Evolutionary conservation across 2,113 vertebrate genomes (phyloP), one percentile per base, ranked within the genome.

Genomic region (Periophthalmodon schlosseri): DNA sequence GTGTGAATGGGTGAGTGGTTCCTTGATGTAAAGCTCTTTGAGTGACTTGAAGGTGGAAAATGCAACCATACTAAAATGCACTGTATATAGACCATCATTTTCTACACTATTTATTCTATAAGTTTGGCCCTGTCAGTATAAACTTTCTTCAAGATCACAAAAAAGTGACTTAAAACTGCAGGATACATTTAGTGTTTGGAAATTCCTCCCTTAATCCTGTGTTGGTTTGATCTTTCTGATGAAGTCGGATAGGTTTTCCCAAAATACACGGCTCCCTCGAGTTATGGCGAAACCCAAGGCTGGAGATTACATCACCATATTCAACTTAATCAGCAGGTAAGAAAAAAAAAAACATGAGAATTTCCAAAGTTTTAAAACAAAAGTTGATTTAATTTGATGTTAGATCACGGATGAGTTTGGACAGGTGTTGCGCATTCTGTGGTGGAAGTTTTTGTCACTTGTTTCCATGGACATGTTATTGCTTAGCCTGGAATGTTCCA

Each of bases 241-340:
- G 64, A 61, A 70, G 72, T 71, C 66, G 66, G 71, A 81, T 46
- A 63, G 76, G 69, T 76, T 78, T 71, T 33, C 71, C 60, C 72
- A 77, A n/a, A 76, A 74, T 68, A n/a, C 72, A 56, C 44, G 63
- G 28, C 58, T 69, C 78, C 77, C 74, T 20, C 16, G 69, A 76
- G 78, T 69, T 80, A 24, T 71, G 63, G 13, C 80, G 76, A 87
- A 86, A 86, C 75, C 46, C 68, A 56, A 70, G 66, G 74, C 70
- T 68, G 63, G 69, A 72, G 75, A 87, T 89, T 89, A 69, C 82
- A 87, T 91, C 85, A 85, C 75, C 82, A 80, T 82, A 83, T 85
- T 86, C 73, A 84, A 69, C 75, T 80, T 21, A 71, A 81, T 69
- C 75, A 60, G 49, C 12, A n/a, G 49, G 49, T 20, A 54, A n/a